Evolutionary conservation across 2,888 invertebrate species (phyloP), one percentile per base, ranked within the genome.

Genomic region (Campoplex nolae): DNA sequence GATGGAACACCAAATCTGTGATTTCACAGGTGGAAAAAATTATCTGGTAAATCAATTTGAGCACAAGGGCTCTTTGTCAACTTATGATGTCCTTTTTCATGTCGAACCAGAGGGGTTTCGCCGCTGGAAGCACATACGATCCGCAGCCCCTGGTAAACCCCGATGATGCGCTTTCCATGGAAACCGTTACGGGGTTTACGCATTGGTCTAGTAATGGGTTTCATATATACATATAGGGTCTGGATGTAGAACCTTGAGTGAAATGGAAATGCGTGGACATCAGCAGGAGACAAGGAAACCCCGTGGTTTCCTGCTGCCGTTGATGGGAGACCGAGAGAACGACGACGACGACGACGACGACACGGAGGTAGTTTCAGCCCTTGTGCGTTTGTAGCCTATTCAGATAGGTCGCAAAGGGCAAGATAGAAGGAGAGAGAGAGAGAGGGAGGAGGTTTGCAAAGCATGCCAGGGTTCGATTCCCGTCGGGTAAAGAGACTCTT

Each of bases 261-360:
- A 91, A 92, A 92, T 92, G 92, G 92, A 92, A 92, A 92, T 92
- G 90, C 88, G 83, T 90, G 89, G 84, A 81, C 79, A 87, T 87
- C 92, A 92, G 90, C 92, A 89, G 92, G 92, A 88, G 91, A 90
- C 90, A 89, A 87, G 88, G 92, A 91, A 91, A 91, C 92, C 92
- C 92, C 90, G 91, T 89, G 90, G 92, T 90, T 92, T 88, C 67
- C 89, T 88, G 88, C 89, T 88, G 82, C 85, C 83, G 87, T 75
- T 82, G 82, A 75, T 86, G 86, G 78, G 80, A 83, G 71, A 71
- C 68, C 78, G 82, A 79, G 80, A 62, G 71, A 70, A 80, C 45
- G 76, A 82, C 75, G 75, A 77, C 48, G 65, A 78, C 54, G 73
- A 73, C 35, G 76, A 82, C 58, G 82, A 83, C 82, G 71, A 78